phyloP scores from a whole-genome alignment of 2,888 invertebrate genomes.

The Tinea semifulvella region DNA sequence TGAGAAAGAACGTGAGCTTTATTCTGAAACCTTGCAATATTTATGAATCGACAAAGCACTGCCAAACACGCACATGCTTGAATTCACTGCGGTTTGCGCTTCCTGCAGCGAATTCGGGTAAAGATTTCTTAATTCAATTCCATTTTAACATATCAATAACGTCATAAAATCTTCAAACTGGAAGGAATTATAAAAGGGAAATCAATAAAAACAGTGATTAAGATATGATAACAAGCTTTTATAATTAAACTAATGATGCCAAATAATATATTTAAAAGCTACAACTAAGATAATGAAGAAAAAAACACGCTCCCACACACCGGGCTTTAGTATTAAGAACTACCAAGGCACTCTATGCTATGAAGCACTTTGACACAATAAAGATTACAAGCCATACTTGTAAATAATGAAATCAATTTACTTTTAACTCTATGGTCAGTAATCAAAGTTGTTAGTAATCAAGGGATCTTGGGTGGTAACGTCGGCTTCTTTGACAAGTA shows the following conservation, averaged over 20 bases:
- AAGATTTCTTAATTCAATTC: not conserved
- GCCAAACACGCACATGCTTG: slow-evolving; percentile 10
- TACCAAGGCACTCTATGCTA: too few relatives aligned
- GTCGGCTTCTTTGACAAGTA: slow-evolving; percentile 42
- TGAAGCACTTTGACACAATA: slow-evolving; percentile 27
- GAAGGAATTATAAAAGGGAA: too few relatives aligned
- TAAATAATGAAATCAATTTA: slow-evolving; percentile 56
- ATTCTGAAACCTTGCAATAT: slow-evolving; percentile 6
- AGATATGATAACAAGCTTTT: slow-evolving; percentile 12
- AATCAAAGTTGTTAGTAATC: slow-evolving; percentile 30
- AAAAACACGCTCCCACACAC: slow-evolving; percentile 20
- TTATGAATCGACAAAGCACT: not conserved
- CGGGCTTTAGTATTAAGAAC: too few relatives aligned
- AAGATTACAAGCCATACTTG: slow-evolving; percentile 48
- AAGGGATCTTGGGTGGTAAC: slow-evolving; percentile 31
- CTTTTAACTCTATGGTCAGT: too few relatives aligned
- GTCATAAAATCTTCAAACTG: too few relatives aligned
- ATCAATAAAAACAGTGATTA: not conserved
- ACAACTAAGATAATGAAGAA: slow-evolving; percentile 26
- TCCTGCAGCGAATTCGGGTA: not conserved
- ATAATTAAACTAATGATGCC: slow-evolving; percentile 39
- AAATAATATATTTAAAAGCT: slow-evolving; percentile 34
- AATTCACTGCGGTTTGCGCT: slow-evolving; percentile 8
- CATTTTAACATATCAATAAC: not conserved
- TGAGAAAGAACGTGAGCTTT: not conserved